Percentiles rank a stretch among this genome's conserved stretches.
Evolutionary conservation across 2,113 vertebrate species (phyloP).

Genomic region (Puffinus mauretanicus): DNA sequence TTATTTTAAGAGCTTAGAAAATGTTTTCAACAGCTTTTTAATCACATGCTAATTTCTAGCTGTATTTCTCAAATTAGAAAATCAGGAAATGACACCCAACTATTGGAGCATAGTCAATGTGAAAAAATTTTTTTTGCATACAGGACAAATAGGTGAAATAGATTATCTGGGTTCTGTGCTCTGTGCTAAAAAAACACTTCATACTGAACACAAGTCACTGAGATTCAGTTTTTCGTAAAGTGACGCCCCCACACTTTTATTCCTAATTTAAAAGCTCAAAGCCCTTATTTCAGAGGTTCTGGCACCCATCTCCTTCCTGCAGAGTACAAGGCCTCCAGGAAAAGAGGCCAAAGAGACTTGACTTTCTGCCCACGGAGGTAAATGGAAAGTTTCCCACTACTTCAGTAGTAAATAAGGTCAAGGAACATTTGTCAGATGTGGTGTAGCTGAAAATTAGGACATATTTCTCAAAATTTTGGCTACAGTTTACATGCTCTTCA

Average conservation of each 20-base stretch:
- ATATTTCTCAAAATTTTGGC: slow-evolving; percentile 8
- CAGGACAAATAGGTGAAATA: background rate
- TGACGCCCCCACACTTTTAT: background rate
- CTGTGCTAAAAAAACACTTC: background rate
- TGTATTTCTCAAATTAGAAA: slow-evolving; percentile 32
- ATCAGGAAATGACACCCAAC: background rate
- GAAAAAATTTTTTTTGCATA: background rate
- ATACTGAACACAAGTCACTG: background rate
- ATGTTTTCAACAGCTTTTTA: slow-evolving; percentile 5
- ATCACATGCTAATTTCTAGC: slow-evolving; percentile 13
- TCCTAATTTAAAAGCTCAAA: background rate
- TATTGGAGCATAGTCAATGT: background rate
- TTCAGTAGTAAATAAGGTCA: slow-evolving; percentile 8
- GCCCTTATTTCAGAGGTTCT: background rate
- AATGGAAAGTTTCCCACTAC: background rate
- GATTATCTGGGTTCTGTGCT: background rate
- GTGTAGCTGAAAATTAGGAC: slow-evolving; percentile 17
- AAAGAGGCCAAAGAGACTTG: background rate
- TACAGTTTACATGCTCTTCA: background rate
- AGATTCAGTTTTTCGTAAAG: background rate
- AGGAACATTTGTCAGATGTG: background rate
- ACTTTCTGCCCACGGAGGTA: background rate
- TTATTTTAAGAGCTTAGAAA: slow-evolving; percentile 24
- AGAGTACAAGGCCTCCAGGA: background rate
- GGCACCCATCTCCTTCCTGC: background rate